A percentile compares a stretch with the other conserved stretches of the same genome.
These are phyloP conservation scores for Limnodromus scolopaceus DNA, from an alignment of 2,797 vertebrate species.

Conservation along the genomic window DNA sequence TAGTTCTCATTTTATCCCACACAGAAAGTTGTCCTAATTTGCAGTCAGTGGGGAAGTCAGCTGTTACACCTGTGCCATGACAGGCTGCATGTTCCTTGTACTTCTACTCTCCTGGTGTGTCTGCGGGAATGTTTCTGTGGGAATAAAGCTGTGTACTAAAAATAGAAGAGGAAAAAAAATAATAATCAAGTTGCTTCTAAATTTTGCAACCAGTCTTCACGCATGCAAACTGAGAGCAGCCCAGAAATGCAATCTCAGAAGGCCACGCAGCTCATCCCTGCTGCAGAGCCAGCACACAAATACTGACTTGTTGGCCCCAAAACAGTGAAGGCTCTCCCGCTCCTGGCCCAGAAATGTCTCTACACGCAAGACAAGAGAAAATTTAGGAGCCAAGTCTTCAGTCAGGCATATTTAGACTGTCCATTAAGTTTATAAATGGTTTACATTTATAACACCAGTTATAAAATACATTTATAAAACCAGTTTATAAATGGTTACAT, in stretches of 20 bases:
- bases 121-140: background rate
- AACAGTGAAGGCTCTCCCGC: background rate
- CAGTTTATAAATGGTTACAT: background rate
- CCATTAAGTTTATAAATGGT: too few relatives aligned
- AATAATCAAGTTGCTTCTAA: background rate
- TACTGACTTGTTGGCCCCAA: background rate
- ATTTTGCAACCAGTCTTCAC: background rate
- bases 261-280: background rate
- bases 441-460: too few relatives aligned
- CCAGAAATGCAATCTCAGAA: background rate
- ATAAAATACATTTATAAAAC: too few relatives aligned
- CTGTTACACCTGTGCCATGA: background rate
- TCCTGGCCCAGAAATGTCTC: background rate
- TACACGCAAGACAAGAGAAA: accelerated
- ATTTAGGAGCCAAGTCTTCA: accelerated
- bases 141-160: background rate
- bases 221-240: background rate
- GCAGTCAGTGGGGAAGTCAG: background rate
- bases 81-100: background rate
- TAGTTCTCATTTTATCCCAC: conserved; percentile 34
- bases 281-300: background rate
- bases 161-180: background rate
- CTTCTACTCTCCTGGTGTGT: background rate
- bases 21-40: background rate
- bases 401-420: background rate